Evolutionary conservation across 2,888 invertebrate species (phyloP).

Genomic region (Eupithecia insigniata): DNA sequence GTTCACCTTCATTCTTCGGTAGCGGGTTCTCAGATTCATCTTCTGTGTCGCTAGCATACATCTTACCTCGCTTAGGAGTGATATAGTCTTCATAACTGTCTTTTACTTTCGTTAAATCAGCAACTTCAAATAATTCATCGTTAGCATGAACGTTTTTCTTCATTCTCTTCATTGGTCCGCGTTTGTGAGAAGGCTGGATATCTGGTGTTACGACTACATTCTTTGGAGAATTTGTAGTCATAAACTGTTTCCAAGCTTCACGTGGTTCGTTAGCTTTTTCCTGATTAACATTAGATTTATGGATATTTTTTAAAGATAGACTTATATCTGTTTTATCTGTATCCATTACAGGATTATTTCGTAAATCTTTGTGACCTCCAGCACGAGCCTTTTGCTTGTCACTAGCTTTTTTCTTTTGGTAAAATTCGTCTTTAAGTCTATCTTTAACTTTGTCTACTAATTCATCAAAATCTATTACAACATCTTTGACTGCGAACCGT

Average conservation of each 20-base stretch:
- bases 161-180: background rate
- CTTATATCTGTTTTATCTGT: background rate
- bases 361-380: background rate
- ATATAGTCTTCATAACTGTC: constrained; percentile 71
- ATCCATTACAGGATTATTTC: background rate
- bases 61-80: constrained; percentile 53
- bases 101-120: constrained; percentile 44
- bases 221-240: background rate
- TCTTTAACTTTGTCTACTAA: constrained; percentile 55
- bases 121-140: constrained; percentile 12
- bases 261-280: background rate
- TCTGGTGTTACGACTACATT: background rate
- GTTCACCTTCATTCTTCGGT: background rate
- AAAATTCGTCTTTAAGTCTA: constrained; percentile 44
- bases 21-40: background rate
- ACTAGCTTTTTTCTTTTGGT: background rate
- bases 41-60: constrained; percentile 43
- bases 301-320: background rate
- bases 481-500: constrained; percentile 31
- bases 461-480: constrained; percentile 50
- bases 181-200: background rate
- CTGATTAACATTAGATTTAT: background rate
- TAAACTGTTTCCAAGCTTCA: constrained; percentile 4
- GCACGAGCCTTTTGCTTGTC: background rate
- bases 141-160: background rate